Evolutionary conservation across 2,888 invertebrate genomes (phyloP).

Genomic region (Xanthorhoe spadicearia): DNA sequence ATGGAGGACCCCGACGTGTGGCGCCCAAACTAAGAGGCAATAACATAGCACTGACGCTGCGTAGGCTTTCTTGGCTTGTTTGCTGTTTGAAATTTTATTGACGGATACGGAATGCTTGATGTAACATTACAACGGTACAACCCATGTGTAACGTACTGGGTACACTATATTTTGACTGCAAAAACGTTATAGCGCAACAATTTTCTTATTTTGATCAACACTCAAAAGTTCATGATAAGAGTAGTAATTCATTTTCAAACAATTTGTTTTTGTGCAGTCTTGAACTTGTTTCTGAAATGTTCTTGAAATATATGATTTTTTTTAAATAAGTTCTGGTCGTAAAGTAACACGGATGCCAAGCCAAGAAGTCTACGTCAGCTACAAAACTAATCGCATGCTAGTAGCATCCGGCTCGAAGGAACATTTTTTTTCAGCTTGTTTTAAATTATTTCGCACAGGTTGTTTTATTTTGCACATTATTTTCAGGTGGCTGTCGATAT

Average conservation of each 20-base stretch:
- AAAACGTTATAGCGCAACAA: too few relatives aligned
- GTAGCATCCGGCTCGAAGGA: constrained; percentile 43
- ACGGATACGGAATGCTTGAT: too few relatives aligned
- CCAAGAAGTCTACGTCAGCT: constrained; percentile 13
- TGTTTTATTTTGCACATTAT: constrained; percentile 21
- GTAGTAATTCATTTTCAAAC: too few relatives aligned
- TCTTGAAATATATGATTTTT: not conserved
- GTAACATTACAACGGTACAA: too few relatives aligned
- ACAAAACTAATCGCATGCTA: constrained; percentile 30
- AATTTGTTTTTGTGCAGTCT: not conserved
- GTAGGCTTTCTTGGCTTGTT: constrained; percentile 28
- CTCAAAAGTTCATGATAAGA: too few relatives aligned
- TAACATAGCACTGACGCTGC: constrained; percentile 39
- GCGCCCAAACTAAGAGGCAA: constrained; percentile 92
- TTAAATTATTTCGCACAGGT: constrained; percentile 25
- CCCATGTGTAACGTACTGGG: too few relatives aligned
- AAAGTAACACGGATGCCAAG: not conserved
- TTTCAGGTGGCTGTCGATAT: constrained; percentile 20
- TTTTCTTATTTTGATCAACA: too few relatives aligned
- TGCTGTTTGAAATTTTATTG: too few relatives aligned
- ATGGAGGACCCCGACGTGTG: constrained; percentile 97
- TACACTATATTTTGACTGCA: too few relatives aligned
- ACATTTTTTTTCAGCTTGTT: constrained; percentile 32
- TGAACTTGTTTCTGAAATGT: not conserved
- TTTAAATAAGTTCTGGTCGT: not conserved